Evolutionary conservation across 2,113 vertebrate genomes (phyloP).

Genomic region (Nycticebus coucang): DNA sequence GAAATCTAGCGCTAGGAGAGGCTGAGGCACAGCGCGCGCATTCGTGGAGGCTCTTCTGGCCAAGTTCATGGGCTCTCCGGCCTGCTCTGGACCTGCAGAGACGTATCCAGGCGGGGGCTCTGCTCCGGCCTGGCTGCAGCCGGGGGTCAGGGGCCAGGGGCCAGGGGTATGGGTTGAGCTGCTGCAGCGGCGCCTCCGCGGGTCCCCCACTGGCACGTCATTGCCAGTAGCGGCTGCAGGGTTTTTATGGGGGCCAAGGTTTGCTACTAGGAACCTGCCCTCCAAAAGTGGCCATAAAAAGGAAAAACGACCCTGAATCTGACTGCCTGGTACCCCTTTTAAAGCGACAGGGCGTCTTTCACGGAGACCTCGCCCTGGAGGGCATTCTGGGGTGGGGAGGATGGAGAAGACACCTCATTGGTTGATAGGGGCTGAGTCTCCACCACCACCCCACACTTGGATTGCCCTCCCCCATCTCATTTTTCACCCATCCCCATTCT

Average conservation of each 20-base stretch:
- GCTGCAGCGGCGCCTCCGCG: not conserved
- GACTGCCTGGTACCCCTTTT: slow-evolving; percentile 24
- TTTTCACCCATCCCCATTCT: not conserved
- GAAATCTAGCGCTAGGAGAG: no score
- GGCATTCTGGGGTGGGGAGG: not conserved
- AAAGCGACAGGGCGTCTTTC: slow-evolving; percentile 55
- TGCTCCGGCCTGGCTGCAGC: slow-evolving; percentile 26
- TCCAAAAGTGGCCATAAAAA: slow-evolving; percentile 61
- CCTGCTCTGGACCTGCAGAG: not conserved
- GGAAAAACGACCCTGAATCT: slow-evolving; percentile 57
- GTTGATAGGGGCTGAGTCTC: not conserved
- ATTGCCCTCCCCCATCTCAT: not conserved
- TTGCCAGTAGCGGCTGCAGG: not conserved
- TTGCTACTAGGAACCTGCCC: slow-evolving; percentile 50
- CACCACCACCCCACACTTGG: not conserved
- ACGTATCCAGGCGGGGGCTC: not conserved
- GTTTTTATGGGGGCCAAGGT: slow-evolving; percentile 49
- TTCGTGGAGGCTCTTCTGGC: slow-evolving; percentile 1
- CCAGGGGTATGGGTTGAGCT: no score
- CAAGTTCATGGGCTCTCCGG: slow-evolving; percentile 70
- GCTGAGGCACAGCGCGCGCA: not conserved
- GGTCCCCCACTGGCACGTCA: not conserved
- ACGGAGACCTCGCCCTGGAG: not conserved
- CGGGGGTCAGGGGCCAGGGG: not conserved
- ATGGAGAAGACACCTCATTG: slow-evolving; percentile 54